phyloP scores from a whole-genome alignment of 2,113 vertebrate species.

The Campylorhamphus procurvoides region DNA sequence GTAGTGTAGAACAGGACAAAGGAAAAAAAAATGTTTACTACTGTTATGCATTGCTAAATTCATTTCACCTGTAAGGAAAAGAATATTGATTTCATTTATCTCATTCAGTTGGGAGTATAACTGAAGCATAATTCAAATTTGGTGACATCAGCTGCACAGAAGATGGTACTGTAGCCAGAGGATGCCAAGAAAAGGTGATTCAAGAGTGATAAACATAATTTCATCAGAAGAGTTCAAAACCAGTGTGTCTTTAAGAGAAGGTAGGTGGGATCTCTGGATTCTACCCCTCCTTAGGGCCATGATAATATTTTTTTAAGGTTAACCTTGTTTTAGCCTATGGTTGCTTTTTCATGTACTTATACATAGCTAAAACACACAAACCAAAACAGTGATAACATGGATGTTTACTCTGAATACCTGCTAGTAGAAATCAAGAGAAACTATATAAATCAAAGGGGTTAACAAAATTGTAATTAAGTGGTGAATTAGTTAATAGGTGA shows the following conservation, averaged over 20 bases:
- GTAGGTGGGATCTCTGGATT: background rate
- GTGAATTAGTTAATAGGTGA: background rate
- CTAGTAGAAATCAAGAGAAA: background rate
- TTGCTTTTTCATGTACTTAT: background rate
- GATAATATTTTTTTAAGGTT: background rate
- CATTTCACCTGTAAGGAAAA: slow-evolving; percentile 48
- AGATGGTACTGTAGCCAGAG: slow-evolving; percentile 1
- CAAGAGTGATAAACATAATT: slow-evolving; percentile 41
- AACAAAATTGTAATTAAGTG: background rate
- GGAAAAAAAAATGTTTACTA: background rate
- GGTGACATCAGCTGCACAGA: slow-evolving; percentile 44
- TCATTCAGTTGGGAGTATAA: slow-evolving; percentile 53
- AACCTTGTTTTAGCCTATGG: background rate
- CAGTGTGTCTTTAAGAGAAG: slow-evolving; percentile 50
- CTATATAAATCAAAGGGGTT: background rate
- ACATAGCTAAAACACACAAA: background rate
- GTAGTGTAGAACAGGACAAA: background rate
- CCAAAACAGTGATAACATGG: background rate
- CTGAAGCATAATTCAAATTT: slow-evolving; percentile 59
- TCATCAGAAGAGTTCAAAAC: slow-evolving; percentile 54
- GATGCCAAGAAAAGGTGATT: slow-evolving; percentile 12
- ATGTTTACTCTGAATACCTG: background rate
- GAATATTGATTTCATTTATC: slow-evolving; percentile 68
- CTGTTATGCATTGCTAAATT: slow-evolving; percentile 43
- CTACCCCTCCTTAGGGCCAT: background rate